Percentiles rank a stretch among this genome's conserved stretches.
phyloP scores from a whole-genome alignment of 2,797 vertebrate genomes.

The Crypturellus tataupa region DNA sequence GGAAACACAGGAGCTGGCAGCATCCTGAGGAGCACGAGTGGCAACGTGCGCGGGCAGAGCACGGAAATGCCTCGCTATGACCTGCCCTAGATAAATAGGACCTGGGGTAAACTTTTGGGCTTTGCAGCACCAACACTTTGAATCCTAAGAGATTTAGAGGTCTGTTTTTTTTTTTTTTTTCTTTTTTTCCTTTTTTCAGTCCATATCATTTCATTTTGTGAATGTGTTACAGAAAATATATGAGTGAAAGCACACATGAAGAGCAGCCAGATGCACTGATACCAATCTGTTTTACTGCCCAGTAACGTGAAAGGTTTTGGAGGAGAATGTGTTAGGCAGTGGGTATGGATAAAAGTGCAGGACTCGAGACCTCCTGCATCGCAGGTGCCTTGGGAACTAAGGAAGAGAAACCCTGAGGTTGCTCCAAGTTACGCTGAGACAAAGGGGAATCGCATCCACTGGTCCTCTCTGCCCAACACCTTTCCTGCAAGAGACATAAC shows the following conservation, averaged over 20 bases:
- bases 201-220: neutral
- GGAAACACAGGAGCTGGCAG: neutral
- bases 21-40: neutral
- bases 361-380: neutral
- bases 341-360: constrained; percentile 5
- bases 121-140: constrained; percentile 1
- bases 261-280: neutral
- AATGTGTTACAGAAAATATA: constrained; percentile 9
- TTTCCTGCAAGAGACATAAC: neutral
- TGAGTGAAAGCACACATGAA: neutral
- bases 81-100: constrained; percentile 63
- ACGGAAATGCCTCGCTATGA: constrained; percentile 3
- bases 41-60: neutral
- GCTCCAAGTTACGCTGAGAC: neutral
- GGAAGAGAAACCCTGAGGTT: neutral
- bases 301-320: neutral
- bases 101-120: constrained; percentile 46
- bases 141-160: constrained; percentile 21
- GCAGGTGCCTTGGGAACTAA: neutral
- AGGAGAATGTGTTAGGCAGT: neutral
- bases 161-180: neutral
- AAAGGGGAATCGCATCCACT: neutral
- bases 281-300: neutral
- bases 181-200: neutral
- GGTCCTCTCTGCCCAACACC: neutral